These are phyloP conservation scores for Cariama cristata DNA, from an alignment of 2,113 vertebrate genomes.

Conservation along the genomic window DNA sequence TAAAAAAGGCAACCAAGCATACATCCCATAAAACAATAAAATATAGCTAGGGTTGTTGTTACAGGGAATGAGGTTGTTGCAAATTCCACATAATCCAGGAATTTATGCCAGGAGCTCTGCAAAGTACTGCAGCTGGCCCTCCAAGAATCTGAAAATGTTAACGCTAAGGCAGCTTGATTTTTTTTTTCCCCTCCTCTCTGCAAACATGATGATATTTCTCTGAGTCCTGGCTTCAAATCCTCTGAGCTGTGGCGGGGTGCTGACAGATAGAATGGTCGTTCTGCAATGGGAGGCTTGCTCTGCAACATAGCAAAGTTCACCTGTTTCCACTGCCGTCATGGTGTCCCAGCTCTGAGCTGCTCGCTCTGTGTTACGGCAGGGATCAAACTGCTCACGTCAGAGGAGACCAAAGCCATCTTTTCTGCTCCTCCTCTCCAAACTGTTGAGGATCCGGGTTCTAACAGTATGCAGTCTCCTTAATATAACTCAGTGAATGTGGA, in stretches of 20 bases:
- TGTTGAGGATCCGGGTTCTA: neutral
- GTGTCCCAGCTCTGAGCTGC: neutral
- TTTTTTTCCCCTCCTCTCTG: neutral
- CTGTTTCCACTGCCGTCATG: fast-evolving
- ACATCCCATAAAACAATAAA: conserved; percentile 12
- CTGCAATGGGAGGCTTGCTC: neutral
- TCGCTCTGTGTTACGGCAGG: fast-evolving
- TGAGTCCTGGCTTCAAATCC: neutral
- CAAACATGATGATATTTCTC: neutral
- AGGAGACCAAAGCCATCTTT: neutral
- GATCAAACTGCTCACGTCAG: neutral
- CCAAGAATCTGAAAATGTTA: conserved; percentile 10
- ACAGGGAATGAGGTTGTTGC: neutral
- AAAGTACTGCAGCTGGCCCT: neutral
- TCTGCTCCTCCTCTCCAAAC: neutral
- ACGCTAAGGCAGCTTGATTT: neutral
- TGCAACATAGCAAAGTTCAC: neutral
- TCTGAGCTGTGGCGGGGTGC: neutral
- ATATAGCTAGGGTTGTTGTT: neutral
- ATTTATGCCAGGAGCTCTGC: conserved; percentile 7
- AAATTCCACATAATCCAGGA: conserved; percentile 1
- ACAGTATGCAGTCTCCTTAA: neutral
- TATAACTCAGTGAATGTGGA: neutral
- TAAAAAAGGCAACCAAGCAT: conserved; percentile 7
- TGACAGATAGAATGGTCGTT: neutral